Evolutionary conservation across 1,140 invertebrate genomes (phyloP).

Genomic region (Cylas formicarius): DNA sequence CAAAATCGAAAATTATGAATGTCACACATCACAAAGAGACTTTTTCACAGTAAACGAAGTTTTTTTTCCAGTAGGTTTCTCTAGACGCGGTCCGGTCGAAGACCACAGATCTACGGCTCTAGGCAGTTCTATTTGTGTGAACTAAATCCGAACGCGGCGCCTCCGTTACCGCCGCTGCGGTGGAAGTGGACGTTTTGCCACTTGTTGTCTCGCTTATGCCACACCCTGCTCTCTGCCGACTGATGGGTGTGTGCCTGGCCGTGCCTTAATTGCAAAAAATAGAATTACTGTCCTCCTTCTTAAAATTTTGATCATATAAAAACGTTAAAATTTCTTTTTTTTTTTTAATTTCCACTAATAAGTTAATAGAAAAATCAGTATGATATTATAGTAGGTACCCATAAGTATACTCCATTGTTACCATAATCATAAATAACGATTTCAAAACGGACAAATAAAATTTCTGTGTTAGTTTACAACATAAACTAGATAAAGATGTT

Average conservation of each 20-base stretch:
- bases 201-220: slow-evolving; percentile 95
- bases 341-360: too few species aligned
- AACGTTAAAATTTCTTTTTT: too few species aligned
- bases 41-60: not conserved
- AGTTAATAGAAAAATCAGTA: too few species aligned
- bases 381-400: too few species aligned
- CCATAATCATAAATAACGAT: too few species aligned
- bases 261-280: slow-evolving; percentile 51
- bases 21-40: not conserved
- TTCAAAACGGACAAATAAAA: too few species aligned
- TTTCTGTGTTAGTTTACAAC: too few species aligned
- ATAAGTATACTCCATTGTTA: too few species aligned
- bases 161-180: slow-evolving; percentile 52
- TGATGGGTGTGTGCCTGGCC: slow-evolving; percentile 87
- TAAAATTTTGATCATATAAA: too few species aligned
- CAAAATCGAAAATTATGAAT: not conserved
- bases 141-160: slow-evolving; percentile 41
- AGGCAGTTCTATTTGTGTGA: slow-evolving; percentile 29
- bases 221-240: slow-evolving; percentile 92
- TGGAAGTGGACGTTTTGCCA: slow-evolving; percentile 98
- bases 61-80: too few species aligned
- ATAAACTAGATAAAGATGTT: too few species aligned
- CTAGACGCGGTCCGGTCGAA: not conserved
- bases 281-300: too few species aligned
- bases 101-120: not conserved